Base-by-base conservation (phyloP, 2,888 invertebrate genomes). In the Stenodera caucasica region DNA sequence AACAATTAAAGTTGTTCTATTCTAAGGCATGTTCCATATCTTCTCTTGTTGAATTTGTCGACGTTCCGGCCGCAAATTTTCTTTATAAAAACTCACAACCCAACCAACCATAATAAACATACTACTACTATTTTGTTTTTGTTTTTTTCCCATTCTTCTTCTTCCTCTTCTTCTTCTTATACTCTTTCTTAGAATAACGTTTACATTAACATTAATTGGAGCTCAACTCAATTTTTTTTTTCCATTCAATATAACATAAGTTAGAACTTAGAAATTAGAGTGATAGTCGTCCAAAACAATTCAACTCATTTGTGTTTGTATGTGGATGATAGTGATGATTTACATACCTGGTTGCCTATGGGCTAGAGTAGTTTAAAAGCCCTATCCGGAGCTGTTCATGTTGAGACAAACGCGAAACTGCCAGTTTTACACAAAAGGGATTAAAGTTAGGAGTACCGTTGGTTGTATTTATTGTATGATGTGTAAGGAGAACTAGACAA, bases 1-100 rank as follows among this genome's bases (percentile, higher is more conserved):
- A 74, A 73, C 73, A 74, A 73, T 74, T 71, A 72, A 70, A 72
- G 69, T 72, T 70, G 70, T 70, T 70, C 65, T 69, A 64, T 69
- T 68, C 63, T 66, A 21, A 29, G 35, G 53, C 53, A 26, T 32
- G 30, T 53, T 40, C 37, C 37, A 40, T 40, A 40, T 40, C 37
- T 7, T 40, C 37, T 40, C 37, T 40, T 18, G 37, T 40, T 40
- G 37, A 40, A 40, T 40, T 40, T 18, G 37, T 18, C 37, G 18
- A 40, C 37, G 37, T 18, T 40, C 37, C 37, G 37, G 37, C 37
- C 37, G 37, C 37, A 40, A 18, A 40, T 40, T 40, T 8, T n/a
- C 35, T 35, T n/a, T 40, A 40, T 9, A 40, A 40, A 40, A 40
- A 40, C 37, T 40, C 18, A 40, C 37, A 18, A 40, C 18, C 18